phyloP scores from a whole-genome alignment of 2,888 invertebrate species.

The Leptothorax acervorum region DNA sequence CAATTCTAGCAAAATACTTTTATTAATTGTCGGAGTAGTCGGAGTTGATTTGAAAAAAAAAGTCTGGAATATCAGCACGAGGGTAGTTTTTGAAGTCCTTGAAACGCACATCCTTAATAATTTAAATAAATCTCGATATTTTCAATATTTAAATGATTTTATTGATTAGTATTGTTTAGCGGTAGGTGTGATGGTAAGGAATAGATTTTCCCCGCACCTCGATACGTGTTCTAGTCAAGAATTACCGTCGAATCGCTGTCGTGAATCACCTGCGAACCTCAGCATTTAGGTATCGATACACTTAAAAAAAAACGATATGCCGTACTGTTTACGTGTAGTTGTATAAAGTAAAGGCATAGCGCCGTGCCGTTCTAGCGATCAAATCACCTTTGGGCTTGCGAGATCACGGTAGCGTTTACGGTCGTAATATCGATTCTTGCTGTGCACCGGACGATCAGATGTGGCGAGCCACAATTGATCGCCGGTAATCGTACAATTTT shows the following conservation, averaged over 20 bases:
- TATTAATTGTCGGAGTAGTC: background rate
- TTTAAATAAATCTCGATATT: background rate
- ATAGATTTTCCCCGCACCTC: slow-evolving; percentile 11
- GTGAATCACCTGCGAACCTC: slow-evolving; percentile 61
- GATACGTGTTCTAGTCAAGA: slow-evolving; percentile 75
- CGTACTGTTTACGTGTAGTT: slow-evolving; percentile 73
- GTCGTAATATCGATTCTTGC: slow-evolving; percentile 63
- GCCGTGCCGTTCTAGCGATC: slow-evolving; percentile 76
- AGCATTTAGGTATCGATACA: slow-evolving; percentile 73
- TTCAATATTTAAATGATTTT: background rate
- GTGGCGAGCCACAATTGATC: slow-evolving; percentile 33
- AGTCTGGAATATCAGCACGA: background rate
- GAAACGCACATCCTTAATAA: background rate
- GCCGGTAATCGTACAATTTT: slow-evolving; percentile 70
- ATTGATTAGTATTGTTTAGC: background rate
- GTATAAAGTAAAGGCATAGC: slow-evolving; percentile 75
- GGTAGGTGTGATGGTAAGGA: background rate
- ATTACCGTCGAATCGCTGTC: slow-evolving; percentile 47
- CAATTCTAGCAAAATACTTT: background rate
- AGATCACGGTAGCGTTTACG: slow-evolving; percentile 57
- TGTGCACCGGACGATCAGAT: slow-evolving; percentile 56
- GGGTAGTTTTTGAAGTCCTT: background rate
- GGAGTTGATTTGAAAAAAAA: background rate
- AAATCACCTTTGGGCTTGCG: slow-evolving; percentile 73
- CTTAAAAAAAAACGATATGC: slow-evolving; percentile 69